These are phyloP conservation scores for Henricia sp. DNA, from an alignment of 53 echinoderm and acorn worm species.

Conservation along the genomic window DNA sequence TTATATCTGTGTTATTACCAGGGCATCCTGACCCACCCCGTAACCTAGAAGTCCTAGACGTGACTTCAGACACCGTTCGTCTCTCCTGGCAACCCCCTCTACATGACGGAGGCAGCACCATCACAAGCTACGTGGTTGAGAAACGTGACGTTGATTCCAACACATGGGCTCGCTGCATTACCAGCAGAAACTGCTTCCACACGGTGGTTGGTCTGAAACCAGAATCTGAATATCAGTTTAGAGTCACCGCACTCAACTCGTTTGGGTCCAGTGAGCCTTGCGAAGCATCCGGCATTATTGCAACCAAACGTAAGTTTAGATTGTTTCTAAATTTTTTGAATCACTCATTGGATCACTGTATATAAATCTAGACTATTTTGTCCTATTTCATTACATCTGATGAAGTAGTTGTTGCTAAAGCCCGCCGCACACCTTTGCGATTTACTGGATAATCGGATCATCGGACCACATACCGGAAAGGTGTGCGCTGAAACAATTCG, in stretches of 20 bases:
- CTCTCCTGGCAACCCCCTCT: slow-evolving; percentile 95
- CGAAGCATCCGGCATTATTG: slow-evolving; percentile 65
- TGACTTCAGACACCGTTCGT: slow-evolving; percentile 80
- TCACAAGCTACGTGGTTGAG: slow-evolving; percentile 91
- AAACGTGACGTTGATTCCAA: slow-evolving; percentile 73
- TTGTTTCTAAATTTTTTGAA: too few relatives aligned
- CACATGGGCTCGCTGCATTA: slow-evolving; percentile 84
- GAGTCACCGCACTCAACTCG: slow-evolving; percentile 84
- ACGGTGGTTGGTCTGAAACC: slow-evolving; percentile 84
- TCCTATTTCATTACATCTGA: too few relatives aligned
- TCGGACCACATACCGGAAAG: too few relatives aligned
- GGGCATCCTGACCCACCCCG: slow-evolving; percentile 96
- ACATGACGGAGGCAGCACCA: slow-evolving; percentile 87
- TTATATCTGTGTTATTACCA: too few relatives aligned
- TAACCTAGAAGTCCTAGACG: slow-evolving; percentile 89
- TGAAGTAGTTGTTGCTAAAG: too few relatives aligned
- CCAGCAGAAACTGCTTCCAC: slow-evolving; percentile 85
- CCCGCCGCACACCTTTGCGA: too few relatives aligned
- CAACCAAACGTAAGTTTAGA: slow-evolving; percentile 93
- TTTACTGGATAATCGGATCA: too few relatives aligned
- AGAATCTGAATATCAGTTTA: slow-evolving; percentile 92
- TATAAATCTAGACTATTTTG: too few relatives aligned
- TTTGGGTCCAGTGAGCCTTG: slow-evolving; percentile 92
- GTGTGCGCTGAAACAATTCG: too few relatives aligned
- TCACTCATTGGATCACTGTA: too few relatives aligned